These are phyloP conservation scores for Scolopax mira DNA, from an alignment of 2,113 vertebrate species.

Conservation along the genomic window DNA sequence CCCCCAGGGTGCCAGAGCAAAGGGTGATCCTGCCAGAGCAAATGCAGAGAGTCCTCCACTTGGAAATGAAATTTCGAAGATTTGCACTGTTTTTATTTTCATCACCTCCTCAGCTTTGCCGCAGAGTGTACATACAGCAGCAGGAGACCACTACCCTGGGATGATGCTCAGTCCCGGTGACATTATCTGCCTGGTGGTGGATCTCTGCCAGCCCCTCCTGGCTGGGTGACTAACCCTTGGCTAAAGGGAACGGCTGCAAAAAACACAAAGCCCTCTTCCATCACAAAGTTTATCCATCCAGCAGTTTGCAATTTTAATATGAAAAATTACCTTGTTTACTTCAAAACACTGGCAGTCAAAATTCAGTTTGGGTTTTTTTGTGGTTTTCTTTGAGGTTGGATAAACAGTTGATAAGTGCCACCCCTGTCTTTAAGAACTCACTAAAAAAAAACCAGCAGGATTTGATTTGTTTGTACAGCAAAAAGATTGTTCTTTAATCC, in stretches of 20 bases:
- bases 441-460: constrained; percentile 25
- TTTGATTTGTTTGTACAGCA: constrained; percentile 2
- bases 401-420: constrained; percentile 25
- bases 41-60: fast-evolving
- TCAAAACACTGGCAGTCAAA: neutral
- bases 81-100: neutral
- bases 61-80: neutral
- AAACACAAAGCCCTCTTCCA: neutral
- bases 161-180: neutral
- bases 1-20: fast-evolving
- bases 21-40: fast-evolving
- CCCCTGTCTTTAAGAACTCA: constrained; percentile 10
- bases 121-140: neutral
- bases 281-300: neutral
- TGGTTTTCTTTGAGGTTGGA: neutral
- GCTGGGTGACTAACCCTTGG: neutral
- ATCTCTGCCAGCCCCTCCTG: neutral
- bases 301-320: neutral
- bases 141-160: neutral
- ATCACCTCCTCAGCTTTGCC: neutral
- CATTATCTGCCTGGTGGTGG: neutral
- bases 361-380: neutral
- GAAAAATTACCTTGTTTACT: neutral
- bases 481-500: constrained; percentile 48
- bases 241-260: neutral